These are phyloP conservation scores for Podabrus alpinus DNA, from an alignment of 2,888 invertebrate genomes.

Conservation along the genomic window DNA sequence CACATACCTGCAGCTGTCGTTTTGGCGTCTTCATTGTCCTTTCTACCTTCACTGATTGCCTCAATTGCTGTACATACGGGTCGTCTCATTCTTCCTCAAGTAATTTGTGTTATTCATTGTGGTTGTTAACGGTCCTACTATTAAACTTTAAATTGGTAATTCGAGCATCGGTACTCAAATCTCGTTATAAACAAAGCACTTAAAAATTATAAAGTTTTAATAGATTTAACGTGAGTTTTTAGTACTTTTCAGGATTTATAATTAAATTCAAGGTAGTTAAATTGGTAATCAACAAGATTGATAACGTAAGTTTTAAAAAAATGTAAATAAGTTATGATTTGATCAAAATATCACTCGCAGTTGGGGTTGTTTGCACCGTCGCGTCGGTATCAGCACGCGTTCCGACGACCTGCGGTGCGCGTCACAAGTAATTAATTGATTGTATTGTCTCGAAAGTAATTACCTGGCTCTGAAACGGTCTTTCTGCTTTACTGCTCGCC, in stretches of 20 bases:
- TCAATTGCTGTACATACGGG: conserved; percentile 48
- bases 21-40: conserved; percentile 43
- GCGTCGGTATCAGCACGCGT: conserved; percentile 45
- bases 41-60: conserved; percentile 41
- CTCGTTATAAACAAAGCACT: conserved; percentile 4
- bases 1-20: conserved; percentile 56
- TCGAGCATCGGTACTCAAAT: conserved; percentile 4
- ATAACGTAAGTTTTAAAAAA: background rate
- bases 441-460: conserved; percentile 58
- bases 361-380: conserved; percentile 38
- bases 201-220: conserved; percentile 3
- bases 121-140: conserved; percentile 14
- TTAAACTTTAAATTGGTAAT: conserved; percentile 6
- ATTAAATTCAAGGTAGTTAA: conserved; percentile 4
- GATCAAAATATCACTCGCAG: conserved; percentile 24
- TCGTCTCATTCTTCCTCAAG: conserved; percentile 27
- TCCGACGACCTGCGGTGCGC: conserved; percentile 52
- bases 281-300: background rate
- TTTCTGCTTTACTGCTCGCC: conserved; percentile 49
- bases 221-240: conserved; percentile 4
- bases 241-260: conserved; percentile 3
- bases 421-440: conserved; percentile 58
- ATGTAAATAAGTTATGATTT: conserved; percentile 13
- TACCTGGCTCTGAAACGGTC: conserved; percentile 53
- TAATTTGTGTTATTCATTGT: conserved; percentile 29